A percentile compares a stretch with the other conserved stretches of the same genome.
These are phyloP conservation scores for fruit fly (Drosophila melanogaster) DNA, from an alignment of 1,140 invertebrate genomes.

Conservation along the genomic window Release_6_plus_ISO1_MT NC_004354.4:5287501-5288000, in stretches of 20 bases:
- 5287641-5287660: constrained; percentile 9
- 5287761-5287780: constrained; percentile 69
- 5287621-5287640: constrained; percentile 78
- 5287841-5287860: neutral
- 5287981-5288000: constrained; percentile 16
- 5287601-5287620: constrained; percentile 34
- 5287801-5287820: constrained; percentile 38
- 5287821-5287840: neutral
- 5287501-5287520: constrained; percentile 29
- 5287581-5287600: neutral
- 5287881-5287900: constrained; percentile 56
- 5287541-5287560: constrained; percentile 38
- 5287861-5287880: constrained; percentile 29
- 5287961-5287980: constrained; percentile 8
- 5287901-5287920: constrained; percentile 72
- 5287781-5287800: constrained; percentile 69
- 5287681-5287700: neutral
- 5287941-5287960: constrained; percentile 54
- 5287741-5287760: constrained; percentile 40
- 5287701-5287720: constrained; percentile 10
- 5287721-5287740: constrained; percentile 25
- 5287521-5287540: constrained; percentile 8
- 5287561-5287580: neutral
- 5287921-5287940: constrained; percentile 77
- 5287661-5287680: neutral